Base-by-base conservation (phyloP, 2,888 invertebrate genomes). In the Melanargia galathea region DNA sequence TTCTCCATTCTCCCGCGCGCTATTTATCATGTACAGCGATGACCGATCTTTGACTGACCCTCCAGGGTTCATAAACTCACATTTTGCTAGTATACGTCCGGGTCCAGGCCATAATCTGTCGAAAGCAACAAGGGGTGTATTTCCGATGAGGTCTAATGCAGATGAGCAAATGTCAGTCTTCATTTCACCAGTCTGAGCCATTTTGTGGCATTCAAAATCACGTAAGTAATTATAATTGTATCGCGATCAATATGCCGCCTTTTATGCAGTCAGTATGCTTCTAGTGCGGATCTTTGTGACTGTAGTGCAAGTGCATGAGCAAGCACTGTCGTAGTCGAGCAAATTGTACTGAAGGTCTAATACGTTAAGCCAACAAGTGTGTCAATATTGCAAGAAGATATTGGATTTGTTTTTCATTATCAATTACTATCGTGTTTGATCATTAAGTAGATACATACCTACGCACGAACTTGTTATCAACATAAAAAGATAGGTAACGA, bases 21-120 rank as follows among this genome's bases (percentile, higher is more conserved):
- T 75, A 38, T 76, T 68, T 61, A 90, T 83, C 90, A 90, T 90
- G 65, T 82, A 76, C 46, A 90, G 67, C 0, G 90, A 83, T 1
- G 90, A 90, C n/a, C 90, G 84, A 61, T 84, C 84, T 77, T 90
- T 90, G 40, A 90, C 82, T 1, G 90, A 90, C 13, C 83, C 90
- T 38, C 90, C 88, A 8, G 90, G 90, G 61, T 90, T 90, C 89
- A 89, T 90, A 65, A 86, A 90, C 72, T 90, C 90, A 75, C 90
- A 90, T 83, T 90, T 90, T 1, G 82, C 90, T 46, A 90, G 72
- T 62, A 90, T 83, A 30, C 90, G 75, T 8, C 90, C 90, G 1
- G 90, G 89, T 2, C 90, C 90, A 0, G 84, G 67, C 67, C 89
- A 77, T 1, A 90, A 61, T 35, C 90, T 83, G 65, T 90, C 90